Evolutionary conservation across 2,888 invertebrate species (phyloP), one percentile per base, ranked within the genome.

Genomic region (Homarus gammarus): DNA sequence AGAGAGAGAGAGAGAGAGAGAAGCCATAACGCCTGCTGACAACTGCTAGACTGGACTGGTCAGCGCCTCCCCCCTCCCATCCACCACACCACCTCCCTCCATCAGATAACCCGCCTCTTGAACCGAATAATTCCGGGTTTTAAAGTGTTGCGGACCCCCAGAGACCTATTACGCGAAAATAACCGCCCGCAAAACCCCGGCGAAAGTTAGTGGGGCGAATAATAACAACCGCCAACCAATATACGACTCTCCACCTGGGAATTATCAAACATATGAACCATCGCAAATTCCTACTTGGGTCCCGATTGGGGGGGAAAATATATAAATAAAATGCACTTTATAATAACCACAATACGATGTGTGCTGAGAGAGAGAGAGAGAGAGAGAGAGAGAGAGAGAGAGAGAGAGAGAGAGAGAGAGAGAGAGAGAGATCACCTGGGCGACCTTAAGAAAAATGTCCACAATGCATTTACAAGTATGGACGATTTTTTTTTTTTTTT

Each of bases 121-220:
- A 44, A 15, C 40, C 77, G 31, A 22, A 27, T 61, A 61, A 61
- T 44, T 27, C 49, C 49, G 2, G 27, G 44, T 77, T 18, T 22
- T 77, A 38, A 22, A 36, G 3, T 6, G 36, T 77, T 44, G 6
- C 49, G 10, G 15, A 22, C 22, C 56, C 56, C 31, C 31, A 15
- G 44, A 12, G n/a, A 33, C 61, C 56, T 56, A 78, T 78, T 78
- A 78, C 78, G 31, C 51, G 36, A 79, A 79, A 79, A 61, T 79
- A 79, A 36, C 79, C 38, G 22, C 61, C 79, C 61, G 79, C 79
- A 61, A 79, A 79, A 79, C 27, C 79, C 38, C 36, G 61, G 33
- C 12, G 40, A n/a, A 61, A 79, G 79, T 79, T 79, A 79, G 56
- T 79, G 79, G 79, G 79, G 56, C 79, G 79, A 79, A 79, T 78